Evolutionary conservation across 1,140 invertebrate genomes (phyloP).

Genomic region (Sycobia sp.): DNA sequence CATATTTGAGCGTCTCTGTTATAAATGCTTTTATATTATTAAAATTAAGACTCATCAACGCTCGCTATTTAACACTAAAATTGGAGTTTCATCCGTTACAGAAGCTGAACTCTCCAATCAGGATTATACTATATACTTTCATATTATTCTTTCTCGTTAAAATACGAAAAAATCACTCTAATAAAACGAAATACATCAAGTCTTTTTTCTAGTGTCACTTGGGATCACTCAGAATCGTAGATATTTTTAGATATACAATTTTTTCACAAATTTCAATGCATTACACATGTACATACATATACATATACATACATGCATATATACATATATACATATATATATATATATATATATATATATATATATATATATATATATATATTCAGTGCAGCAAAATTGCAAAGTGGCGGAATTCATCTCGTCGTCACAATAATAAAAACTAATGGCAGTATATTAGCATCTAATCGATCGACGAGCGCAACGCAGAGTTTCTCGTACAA

Average conservation of each 20-base stretch:
- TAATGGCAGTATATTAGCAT: slow-evolving; percentile 34
- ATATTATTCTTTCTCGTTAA: background rate
- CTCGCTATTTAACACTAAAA: slow-evolving; percentile 1
- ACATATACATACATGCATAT: too few relatives aligned
- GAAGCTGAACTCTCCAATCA: background rate
- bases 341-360: too few relatives aligned
- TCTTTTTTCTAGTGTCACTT: slow-evolving; percentile 16
- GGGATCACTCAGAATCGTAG: slow-evolving; percentile 4
- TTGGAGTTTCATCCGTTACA: background rate
- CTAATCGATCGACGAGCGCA: slow-evolving; percentile 13
- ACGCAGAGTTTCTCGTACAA: slow-evolving; percentile 24
- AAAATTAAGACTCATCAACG: slow-evolving; percentile 3
- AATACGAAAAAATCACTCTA: background rate
- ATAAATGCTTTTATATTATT: background rate
- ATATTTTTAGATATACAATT: slow-evolving; percentile 10
- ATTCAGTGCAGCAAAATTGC: slow-evolving; percentile 19
- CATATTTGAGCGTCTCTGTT: background rate
- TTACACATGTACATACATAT: background rate
- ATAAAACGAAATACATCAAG: slow-evolving; percentile 13
- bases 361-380: too few relatives aligned
- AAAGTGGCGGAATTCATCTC: background rate
- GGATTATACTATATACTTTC: slow-evolving; percentile 26
- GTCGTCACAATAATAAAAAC: slow-evolving; percentile 21
- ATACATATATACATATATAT: too few relatives aligned
- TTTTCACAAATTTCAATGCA: slow-evolving; percentile 16